A percentile compares a stretch with the other conserved stretches of the same genome.
Evolutionary conservation across 2,797 vertebrate species (phyloP).

Genomic region (Melanotaenia nigrans): DNA sequence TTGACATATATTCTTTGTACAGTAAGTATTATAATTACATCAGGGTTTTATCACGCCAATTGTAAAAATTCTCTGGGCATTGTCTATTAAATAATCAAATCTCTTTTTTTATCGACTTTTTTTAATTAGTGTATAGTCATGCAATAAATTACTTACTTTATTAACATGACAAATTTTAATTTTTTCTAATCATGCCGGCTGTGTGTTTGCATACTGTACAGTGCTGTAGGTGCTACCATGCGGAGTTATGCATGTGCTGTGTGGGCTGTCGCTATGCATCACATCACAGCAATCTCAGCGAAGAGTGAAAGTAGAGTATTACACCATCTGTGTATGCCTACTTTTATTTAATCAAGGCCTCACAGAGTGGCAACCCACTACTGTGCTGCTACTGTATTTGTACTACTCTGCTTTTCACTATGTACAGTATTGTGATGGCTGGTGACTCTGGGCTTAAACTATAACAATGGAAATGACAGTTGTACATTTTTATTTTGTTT

Average conservation of each 20-base stretch:
- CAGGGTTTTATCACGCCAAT: background rate
- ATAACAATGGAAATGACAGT: background rate
- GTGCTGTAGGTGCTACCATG: constrained; percentile 55
- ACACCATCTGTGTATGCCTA: constrained; percentile 53
- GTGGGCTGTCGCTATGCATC: constrained; percentile 55
- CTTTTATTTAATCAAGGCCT: constrained; percentile 25
- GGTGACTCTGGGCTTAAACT: background rate
- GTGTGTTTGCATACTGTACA: constrained; percentile 23
- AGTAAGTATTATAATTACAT: background rate
- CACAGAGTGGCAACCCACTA: constrained; percentile 14
- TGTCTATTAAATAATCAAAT: background rate
- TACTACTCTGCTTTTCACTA: background rate
- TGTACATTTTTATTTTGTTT: background rate
- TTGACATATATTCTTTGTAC: background rate
- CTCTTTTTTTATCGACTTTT: background rate
- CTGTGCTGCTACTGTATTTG: constrained; percentile 9
- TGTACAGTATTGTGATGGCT: background rate
- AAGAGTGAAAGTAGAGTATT: constrained; percentile 49
- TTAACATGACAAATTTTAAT: background rate
- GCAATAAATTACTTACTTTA: background rate
- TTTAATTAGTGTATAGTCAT: background rate
- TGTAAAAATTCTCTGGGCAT: background rate
- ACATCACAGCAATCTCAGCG: constrained; percentile 51
- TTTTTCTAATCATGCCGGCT: constrained; percentile 1
- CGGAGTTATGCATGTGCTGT: constrained; percentile 36